Conservation (phyloP, 30 jellyfish, hydroid and myxozoan species). For the Morbakka virulenta region DNA sequence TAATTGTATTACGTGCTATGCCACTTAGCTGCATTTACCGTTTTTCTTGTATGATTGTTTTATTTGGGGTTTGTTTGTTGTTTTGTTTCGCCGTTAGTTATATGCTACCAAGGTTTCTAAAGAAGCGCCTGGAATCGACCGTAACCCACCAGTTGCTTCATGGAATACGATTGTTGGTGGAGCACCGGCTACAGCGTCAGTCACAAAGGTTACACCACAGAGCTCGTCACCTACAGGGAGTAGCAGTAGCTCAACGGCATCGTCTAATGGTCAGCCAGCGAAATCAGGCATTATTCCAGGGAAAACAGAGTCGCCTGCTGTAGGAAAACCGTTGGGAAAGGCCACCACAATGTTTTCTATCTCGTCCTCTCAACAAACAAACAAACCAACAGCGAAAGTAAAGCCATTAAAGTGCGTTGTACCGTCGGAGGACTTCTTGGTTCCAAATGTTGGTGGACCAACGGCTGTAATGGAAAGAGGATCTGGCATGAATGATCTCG, state of each 20-base stretch:
- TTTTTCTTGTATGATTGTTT: neutral
- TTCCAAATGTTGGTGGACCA: conserved; percentile 1
- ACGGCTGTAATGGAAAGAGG: conserved; percentile 13
- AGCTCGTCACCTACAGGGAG: conserved; percentile 7
- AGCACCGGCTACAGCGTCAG: conserved; percentile 27
- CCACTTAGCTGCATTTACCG: neutral
- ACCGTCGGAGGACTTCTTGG: conserved; percentile 48
- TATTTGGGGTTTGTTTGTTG: neutral
- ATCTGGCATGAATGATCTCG: conserved; percentile 90
- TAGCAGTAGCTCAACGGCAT: neutral
- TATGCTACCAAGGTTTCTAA: too few relatives aligned
- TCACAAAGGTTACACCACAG: neutral
- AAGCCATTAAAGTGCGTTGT: conserved; percentile 83
- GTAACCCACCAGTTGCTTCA: conserved; percentile 62
- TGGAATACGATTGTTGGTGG: conserved; percentile 95
- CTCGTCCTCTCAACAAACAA: conserved; percentile 18
- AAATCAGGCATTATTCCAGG: too few relatives aligned
- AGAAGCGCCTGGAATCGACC: too few relatives aligned
- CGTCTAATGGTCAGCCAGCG: too few relatives aligned
- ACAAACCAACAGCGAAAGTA: conserved; percentile 98
- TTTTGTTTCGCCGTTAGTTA: neutral
- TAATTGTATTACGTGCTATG: neutral
- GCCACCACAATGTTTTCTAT: conserved; percentile 70
- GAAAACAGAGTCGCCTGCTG: conserved; percentile 6
- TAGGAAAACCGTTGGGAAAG: conserved; percentile 45